These are phyloP conservation scores for Rhinoderma darwinii DNA, from an alignment of 2,113 vertebrate species.

Conservation along the genomic window DNA sequence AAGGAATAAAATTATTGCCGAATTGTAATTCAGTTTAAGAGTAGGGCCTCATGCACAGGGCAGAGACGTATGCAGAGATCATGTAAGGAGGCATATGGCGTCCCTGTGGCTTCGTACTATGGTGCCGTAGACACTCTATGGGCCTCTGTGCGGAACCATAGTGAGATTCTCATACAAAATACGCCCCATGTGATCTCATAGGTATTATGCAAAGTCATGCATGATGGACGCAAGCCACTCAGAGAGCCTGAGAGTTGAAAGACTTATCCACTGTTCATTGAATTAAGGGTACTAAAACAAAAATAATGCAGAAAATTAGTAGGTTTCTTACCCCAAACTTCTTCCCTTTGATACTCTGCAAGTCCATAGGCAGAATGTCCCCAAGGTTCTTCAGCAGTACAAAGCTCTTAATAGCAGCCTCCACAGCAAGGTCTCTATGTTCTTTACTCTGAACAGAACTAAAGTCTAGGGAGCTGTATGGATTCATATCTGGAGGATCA, in stretches of 20 bases:
- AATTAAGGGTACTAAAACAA: too few species aligned
- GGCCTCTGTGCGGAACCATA: too few species aligned
- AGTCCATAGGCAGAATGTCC: constrained; percentile 62
- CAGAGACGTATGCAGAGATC: background rate
- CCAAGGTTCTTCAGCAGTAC: constrained; percentile 69
- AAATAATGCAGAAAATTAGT: background rate
- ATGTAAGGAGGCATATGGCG: too few species aligned
- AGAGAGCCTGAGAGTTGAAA: too few species aligned
- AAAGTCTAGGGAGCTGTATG: constrained; percentile 64
- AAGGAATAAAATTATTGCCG: constrained; percentile 1
- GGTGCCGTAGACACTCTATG: too few species aligned
- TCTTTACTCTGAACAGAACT: constrained; percentile 62
- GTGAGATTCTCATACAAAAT: too few species aligned
- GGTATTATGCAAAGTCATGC: too few species aligned
- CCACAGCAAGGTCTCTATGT: constrained; percentile 65
- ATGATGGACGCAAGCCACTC: too few species aligned
- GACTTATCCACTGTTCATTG: too few species aligned
- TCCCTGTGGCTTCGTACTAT: too few species aligned
- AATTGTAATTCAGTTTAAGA: too few species aligned
- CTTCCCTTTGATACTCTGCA: constrained; percentile 18
- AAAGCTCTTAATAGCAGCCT: constrained; percentile 70
- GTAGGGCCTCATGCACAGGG: background rate
- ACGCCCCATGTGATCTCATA: background rate
- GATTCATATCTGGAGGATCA: constrained; percentile 70
- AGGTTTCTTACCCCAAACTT: constrained; percentile 62